Evolutionary conservation across 2,888 invertebrate species (phyloP), one percentile per base, ranked within the genome.

Genomic region (Xestia sexstrigata): DNA sequence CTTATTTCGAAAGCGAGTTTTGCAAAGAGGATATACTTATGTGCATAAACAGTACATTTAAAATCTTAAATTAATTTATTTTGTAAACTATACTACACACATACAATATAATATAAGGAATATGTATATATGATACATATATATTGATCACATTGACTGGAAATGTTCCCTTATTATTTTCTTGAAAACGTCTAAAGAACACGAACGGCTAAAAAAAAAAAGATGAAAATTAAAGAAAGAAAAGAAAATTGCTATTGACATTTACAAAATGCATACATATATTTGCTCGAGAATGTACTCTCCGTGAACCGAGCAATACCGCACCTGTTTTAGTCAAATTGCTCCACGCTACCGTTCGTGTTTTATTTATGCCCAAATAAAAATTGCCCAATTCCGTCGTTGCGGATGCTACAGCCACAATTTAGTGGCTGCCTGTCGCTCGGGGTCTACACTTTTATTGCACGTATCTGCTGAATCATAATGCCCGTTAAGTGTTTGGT

Each of bases 331-430:
- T 95, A 95, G 92, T 92, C 93, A 96, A 96, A 96, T 96, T 96
- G 96, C 94, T 87, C 86, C 81, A 89, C 92, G 91, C 91, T 88
- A 90, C 91, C 88, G 88, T 78, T 87, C 90, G 90, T 95, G 93
- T 94, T 94, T 95, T 96, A 96, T 96, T 95, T 96, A 96, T 94
- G 92, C 88, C 83, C 89, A 89, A 92, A 93, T 95, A 95, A 95
- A 95, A 95, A 95, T 95, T 93, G 93, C 89, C 90, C 93, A 92
- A 94, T 95, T 93, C 91, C 89, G 86, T 84, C 89, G 87, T 60
- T n/a, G 63, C 45, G 15, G 23, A 11, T n/a, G 82, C 85, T 85
- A 85, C 84, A 89, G 84, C 84, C 82, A 89, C 90, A 93, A 93
- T 94, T 94, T 92, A 91, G 87, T 83, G 74, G 90, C 84, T 78